phyloP scores from a whole-genome alignment of 2,797 vertebrate genomes.

The Lepilemur ruficaudatus region DNA sequence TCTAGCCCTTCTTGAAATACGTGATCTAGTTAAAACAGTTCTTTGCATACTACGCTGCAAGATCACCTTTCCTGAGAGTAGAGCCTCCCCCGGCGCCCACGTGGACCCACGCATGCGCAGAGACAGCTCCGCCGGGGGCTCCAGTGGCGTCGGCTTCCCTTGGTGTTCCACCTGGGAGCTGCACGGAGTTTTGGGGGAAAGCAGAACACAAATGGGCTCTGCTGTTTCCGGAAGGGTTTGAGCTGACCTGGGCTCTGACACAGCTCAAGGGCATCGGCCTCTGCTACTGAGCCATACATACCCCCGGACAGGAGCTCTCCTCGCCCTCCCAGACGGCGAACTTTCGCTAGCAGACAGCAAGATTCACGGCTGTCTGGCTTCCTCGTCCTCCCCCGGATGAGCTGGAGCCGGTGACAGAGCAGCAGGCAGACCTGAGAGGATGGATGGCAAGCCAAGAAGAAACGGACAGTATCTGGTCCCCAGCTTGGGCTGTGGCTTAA shows the following conservation, averaged over 20 bases:
- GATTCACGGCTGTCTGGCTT: conserved; percentile 69
- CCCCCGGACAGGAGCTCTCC: conserved; percentile 36
- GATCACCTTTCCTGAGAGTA: neutral
- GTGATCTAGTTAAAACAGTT: neutral
- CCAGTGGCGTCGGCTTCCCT: fast-evolving
- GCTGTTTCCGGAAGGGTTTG: conserved; percentile 20
- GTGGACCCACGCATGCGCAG: fast-evolving
- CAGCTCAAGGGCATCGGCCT: neutral
- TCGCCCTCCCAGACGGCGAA: neutral
- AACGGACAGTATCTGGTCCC: conserved; percentile 36
- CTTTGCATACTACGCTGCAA: fast-evolving
- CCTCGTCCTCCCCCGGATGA: conserved; percentile 54
- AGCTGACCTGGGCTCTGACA: neutral
- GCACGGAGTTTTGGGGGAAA: neutral
- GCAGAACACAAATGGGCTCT: neutral
- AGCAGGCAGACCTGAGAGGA: conserved; percentile 36
- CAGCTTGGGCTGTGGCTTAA: conserved; percentile 29
- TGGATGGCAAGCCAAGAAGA: conserved; percentile 2
- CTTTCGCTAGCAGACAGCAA: conserved; percentile 55
- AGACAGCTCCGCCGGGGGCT: neutral
- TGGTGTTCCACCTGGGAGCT: neutral
- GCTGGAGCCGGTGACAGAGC: conserved; percentile 62
- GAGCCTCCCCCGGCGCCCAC: neutral
- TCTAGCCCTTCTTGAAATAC: neutral
- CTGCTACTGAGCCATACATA: conserved; percentile 49